phyloP scores from a whole-genome alignment of 2,113 vertebrate genomes.

The Neodon shergylaensis region DNA sequence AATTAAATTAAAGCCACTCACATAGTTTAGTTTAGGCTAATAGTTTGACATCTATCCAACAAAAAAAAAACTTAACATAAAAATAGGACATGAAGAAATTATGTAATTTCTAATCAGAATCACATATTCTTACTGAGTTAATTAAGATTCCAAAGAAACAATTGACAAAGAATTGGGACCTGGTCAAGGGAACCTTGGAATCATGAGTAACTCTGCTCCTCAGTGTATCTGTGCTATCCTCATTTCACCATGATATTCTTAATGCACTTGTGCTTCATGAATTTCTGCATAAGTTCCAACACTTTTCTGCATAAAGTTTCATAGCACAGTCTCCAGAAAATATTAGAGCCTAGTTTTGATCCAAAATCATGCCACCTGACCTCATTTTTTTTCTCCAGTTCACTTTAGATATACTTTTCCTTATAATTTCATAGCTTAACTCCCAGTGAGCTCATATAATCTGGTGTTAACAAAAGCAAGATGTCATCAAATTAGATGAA shows the following conservation, averaged over 20 bases:
- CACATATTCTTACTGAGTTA: background rate
- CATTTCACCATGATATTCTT: background rate
- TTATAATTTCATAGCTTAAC: background rate
- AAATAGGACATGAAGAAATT: no score
- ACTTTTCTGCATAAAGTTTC: background rate
- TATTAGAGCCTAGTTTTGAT: background rate
- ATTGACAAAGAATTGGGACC: background rate
- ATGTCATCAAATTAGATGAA: background rate
- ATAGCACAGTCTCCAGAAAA: background rate
- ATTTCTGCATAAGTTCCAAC: background rate
- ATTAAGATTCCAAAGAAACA: background rate
- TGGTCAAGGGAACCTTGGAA: background rate
- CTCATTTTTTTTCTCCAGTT: background rate
- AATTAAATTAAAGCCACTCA: background rate
- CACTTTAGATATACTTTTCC: background rate
- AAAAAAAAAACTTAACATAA: no score
- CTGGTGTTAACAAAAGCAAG: background rate
- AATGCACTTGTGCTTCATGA: no score
- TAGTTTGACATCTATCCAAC: background rate
- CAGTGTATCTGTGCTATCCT: background rate
- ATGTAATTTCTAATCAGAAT: background rate
- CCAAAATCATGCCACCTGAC: background rate
- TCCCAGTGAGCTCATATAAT: background rate
- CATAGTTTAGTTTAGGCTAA: background rate
- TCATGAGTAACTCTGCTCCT: no score